Evolutionary conservation across 1,140 invertebrate genomes (phyloP).

Genomic region (Habropoda laboriosa): DNA sequence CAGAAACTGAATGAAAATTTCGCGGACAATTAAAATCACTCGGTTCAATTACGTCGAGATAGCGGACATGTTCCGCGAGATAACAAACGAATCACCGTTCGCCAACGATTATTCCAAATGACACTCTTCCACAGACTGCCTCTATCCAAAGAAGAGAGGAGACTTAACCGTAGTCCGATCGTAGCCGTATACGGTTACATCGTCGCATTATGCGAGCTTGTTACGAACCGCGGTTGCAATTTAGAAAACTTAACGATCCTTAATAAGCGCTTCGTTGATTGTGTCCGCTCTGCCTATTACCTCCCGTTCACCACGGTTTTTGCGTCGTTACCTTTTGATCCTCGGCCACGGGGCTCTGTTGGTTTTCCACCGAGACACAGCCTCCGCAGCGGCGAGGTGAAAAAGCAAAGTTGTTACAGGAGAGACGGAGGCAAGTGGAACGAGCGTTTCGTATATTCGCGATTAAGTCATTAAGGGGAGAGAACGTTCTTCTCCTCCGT

Average conservation of each 20-base stretch:
- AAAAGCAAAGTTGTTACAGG: too few relatives aligned
- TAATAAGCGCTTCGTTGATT: conserved; percentile 36
- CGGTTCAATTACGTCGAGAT: neutral
- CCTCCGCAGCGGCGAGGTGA: too few relatives aligned
- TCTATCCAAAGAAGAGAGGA: neutral
- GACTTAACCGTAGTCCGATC: neutral
- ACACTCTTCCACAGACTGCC: neutral
- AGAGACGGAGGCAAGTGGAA: too few relatives aligned
- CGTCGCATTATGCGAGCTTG: conserved; percentile 15
- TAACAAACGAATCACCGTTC: neutral
- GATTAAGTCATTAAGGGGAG: neutral
- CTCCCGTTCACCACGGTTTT: neutral
- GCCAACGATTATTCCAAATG: neutral
- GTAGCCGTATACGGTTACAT: conserved; percentile 11
- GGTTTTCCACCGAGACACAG: neutral
- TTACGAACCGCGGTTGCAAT: conserved; percentile 38
- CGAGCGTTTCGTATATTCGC: too few relatives aligned
- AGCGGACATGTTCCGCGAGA: too few relatives aligned
- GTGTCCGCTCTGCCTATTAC: neutral
- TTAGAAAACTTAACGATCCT: conserved; percentile 41
- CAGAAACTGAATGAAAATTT: neutral
- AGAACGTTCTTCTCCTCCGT: neutral
- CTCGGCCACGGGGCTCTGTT: too few relatives aligned
- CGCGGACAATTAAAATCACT: neutral
- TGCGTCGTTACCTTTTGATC: conserved; percentile 12